Evolutionary conservation across 1,140 invertebrate genomes (phyloP).

Genomic region (Bombus picipes): DNA sequence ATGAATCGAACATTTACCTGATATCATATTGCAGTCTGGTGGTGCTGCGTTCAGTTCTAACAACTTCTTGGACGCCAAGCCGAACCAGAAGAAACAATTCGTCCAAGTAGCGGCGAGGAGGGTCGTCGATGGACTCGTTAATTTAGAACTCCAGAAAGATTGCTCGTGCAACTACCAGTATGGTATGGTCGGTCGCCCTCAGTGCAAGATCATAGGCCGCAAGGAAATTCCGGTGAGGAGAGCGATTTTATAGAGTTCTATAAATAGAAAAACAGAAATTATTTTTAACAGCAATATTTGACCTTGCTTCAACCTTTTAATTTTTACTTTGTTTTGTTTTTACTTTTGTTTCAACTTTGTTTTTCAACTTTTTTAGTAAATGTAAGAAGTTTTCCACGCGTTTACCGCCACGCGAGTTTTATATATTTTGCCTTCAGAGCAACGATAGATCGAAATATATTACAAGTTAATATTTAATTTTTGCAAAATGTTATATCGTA

Average conservation of each 20-base stretch:
- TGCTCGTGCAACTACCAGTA: slow-evolving; percentile 82
- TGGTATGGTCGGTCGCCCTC: slow-evolving; percentile 71
- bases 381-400: too few relatives aligned
- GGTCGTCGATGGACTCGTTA: slow-evolving; percentile 80
- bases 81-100: slow-evolving; percentile 84
- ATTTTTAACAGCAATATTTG: too few relatives aligned
- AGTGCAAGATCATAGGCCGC: slow-evolving; percentile 80
- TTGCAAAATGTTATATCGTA: too few relatives aligned
- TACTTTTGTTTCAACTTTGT: too few relatives aligned
- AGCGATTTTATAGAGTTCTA: neutral
- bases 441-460: too few relatives aligned
- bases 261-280: neutral
- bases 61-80: slow-evolving; percentile 82
- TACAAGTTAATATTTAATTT: too few relatives aligned
- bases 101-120: slow-evolving; percentile 81
- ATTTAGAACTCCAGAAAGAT: slow-evolving; percentile 80
- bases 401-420: too few relatives aligned
- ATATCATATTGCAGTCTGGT: slow-evolving; percentile 80
- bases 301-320: neutral
- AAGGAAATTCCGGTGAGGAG: slow-evolving; percentile 71
- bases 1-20: neutral
- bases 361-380: too few relatives aligned
- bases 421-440: too few relatives aligned
- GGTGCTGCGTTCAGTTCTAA: slow-evolving; percentile 84
- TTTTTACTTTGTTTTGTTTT: neutral